A percentile compares a stretch with the other conserved stretches of the same genome.
phyloP scores from a whole-genome alignment of 2,888 invertebrate species.

The Notocelia uddmanniana region DNA sequence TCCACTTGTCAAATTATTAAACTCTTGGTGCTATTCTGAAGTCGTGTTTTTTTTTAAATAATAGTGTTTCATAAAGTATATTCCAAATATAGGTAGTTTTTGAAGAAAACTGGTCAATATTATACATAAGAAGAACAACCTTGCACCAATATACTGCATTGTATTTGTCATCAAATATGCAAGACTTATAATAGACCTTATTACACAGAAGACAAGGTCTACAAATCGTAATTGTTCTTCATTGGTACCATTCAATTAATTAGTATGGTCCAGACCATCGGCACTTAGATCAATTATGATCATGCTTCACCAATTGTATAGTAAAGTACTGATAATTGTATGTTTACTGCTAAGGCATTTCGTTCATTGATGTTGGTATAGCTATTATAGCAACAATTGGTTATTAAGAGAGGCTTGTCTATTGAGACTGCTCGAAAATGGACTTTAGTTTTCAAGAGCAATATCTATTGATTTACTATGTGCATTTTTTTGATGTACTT shows the following conservation, averaged over 20 bases:
- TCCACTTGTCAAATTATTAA: too few relatives aligned
- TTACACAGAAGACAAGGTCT: not conserved
- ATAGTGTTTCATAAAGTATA: too few relatives aligned
- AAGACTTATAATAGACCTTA: not conserved
- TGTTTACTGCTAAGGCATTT: conserved; percentile 25
- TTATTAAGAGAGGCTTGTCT: not conserved
- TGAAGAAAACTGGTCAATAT: conserved; percentile 2
- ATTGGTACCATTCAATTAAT: conserved; percentile 29
- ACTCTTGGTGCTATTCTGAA: too few relatives aligned
- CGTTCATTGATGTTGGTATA: not conserved
- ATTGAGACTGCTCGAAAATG: not conserved
- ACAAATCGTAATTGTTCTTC: not conserved
- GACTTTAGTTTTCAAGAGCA: not conserved
- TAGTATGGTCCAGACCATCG: conserved; percentile 20
- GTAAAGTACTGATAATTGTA: conserved; percentile 33
- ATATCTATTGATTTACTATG: too few relatives aligned
- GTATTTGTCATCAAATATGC: not conserved
- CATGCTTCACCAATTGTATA: conserved; percentile 29
- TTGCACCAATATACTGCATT: conserved; percentile 18
- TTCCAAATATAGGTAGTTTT: not conserved
- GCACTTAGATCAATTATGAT: conserved; percentile 35
- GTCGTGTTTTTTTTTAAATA: too few relatives aligned
- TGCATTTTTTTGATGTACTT: too few relatives aligned
- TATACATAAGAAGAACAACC: conserved; percentile 14
- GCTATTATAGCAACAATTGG: conserved; percentile 3